Conservation (phyloP, 1,140 invertebrate genomes). For the Brevipalpus yothersi region DNA sequence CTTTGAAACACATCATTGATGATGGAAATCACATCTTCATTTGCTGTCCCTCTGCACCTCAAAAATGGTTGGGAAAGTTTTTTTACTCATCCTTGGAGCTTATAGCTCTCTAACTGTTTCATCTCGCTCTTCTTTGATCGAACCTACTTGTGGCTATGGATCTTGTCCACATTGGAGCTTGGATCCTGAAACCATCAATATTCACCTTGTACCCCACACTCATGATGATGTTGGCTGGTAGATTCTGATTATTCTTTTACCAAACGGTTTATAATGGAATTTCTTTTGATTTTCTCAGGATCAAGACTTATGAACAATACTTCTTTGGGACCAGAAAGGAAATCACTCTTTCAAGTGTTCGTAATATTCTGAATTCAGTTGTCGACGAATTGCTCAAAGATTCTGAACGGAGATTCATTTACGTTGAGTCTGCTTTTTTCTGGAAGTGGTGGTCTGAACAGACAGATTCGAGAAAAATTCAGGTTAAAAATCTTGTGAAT, state of each 20-base stretch:
- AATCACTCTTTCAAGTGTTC: conserved; percentile 31
- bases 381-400: conserved; percentile 46
- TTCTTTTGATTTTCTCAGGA: conserved; percentile 16
- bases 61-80: not conserved
- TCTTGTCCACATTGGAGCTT: conserved; percentile 8
- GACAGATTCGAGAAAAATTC: conserved; percentile 26
- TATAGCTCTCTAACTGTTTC: not conserved
- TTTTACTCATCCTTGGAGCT: not conserved
- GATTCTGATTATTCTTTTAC: not conserved
- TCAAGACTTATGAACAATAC: conserved; percentile 27
- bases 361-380: conserved; percentile 75
- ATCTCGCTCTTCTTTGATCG: not conserved
- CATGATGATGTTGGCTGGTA: conserved; percentile 25
- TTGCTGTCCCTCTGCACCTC: too few relatives aligned
- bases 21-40: too few relatives aligned
- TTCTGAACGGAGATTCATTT: conserved; percentile 32
- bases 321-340: conserved; percentile 11
- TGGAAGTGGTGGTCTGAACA: conserved; percentile 73
- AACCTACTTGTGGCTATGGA: not conserved
- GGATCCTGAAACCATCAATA: conserved; percentile 16
- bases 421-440: conserved; percentile 59
- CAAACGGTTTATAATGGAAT: not conserved
- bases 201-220: conserved; percentile 20
- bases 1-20: too few relatives aligned
- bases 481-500: conserved; percentile 19